phyloP scores from a whole-genome alignment of 2,797 vertebrate genomes.

The Chromis chromis region DNA sequence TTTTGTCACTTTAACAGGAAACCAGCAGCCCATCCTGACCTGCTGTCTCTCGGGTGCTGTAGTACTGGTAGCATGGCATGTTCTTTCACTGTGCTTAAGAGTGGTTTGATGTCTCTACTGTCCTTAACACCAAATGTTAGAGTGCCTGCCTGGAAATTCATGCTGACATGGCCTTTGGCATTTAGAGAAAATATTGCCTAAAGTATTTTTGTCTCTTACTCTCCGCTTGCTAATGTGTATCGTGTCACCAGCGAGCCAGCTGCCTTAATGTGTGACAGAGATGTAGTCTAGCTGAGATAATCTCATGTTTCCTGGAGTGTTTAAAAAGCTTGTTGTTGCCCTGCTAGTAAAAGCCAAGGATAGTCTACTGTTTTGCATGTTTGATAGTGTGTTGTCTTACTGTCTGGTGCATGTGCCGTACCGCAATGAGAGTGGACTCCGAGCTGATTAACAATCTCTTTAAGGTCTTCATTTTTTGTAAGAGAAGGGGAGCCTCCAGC shows the following conservation, averaged over 20 bases:
- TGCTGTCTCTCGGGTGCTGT: conserved; percentile 76
- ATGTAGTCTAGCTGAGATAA: not conserved
- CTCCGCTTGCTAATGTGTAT: conserved; percentile 18
- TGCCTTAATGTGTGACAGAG: conserved; percentile 14
- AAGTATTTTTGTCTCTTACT: conserved; percentile 11
- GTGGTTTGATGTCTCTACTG: conserved; percentile 31
- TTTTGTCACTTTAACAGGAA: conserved; percentile 80
- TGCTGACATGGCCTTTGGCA: conserved; percentile 43
- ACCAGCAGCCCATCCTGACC: conserved; percentile 54
- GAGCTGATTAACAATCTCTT: conserved; percentile 29
- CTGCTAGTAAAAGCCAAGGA: conserved; percentile 7
- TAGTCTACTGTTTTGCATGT: conserved; percentile 9
- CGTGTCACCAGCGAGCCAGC: conserved; percentile 15
- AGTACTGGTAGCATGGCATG: conserved; percentile 66
- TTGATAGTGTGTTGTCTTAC: conserved; percentile 25
- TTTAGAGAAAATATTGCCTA: conserved; percentile 15
- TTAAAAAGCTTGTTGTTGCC: conserved; percentile 4
- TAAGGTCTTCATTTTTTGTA: conserved; percentile 15
- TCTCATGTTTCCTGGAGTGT: not conserved
- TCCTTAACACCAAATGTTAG: conserved; percentile 16
- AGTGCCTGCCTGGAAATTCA: conserved; percentile 44
- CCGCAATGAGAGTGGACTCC: conserved; percentile 2
- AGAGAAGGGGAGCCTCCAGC: not conserved
- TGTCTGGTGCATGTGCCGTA: conserved; percentile 22
- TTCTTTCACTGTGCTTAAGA: conserved; percentile 44